A percentile compares a stretch with the other conserved stretches of the same genome.
Conservation (phyloP, 2,888 invertebrate species). For the Malacosoma neustria region DNA sequence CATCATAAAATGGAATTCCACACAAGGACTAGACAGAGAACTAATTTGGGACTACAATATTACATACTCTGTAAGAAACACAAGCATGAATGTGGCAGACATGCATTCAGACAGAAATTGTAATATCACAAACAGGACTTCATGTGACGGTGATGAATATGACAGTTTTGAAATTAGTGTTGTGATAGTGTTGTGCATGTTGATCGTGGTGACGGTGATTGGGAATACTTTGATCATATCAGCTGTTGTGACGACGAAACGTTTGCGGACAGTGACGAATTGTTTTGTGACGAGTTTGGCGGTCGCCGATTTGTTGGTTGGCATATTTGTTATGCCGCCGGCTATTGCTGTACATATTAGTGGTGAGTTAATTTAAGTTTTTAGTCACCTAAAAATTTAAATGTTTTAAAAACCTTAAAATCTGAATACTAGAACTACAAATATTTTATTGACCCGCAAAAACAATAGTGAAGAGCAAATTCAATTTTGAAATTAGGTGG, state of each 20-base stretch:
- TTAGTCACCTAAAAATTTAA: too few species aligned
- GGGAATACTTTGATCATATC: slow-evolving; percentile 94
- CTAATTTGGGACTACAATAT: slow-evolving; percentile 32
- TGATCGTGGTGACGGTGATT: slow-evolving; percentile 83
- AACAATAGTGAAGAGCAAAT: too few species aligned
- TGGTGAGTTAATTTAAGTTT: slow-evolving; percentile 80
- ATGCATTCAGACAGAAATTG: slow-evolving; percentile 16
- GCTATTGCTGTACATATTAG: slow-evolving; percentile 91
- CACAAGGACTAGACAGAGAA: slow-evolving; percentile 32
- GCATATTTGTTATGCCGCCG: slow-evolving; percentile 95
- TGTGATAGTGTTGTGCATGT: slow-evolving; percentile 76
- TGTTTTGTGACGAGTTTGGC: slow-evolving; percentile 97
- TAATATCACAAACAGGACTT: background rate
- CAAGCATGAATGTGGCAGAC: slow-evolving; percentile 20
- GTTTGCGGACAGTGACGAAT: slow-evolving; percentile 94
- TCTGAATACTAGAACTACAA: too few species aligned
- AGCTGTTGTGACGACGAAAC: slow-evolving; percentile 89
- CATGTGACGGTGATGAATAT: slow-evolving; percentile 29
- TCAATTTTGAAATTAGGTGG: too few species aligned
- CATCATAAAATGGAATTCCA: slow-evolving; percentile 50
- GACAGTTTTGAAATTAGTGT: slow-evolving; percentile 73
- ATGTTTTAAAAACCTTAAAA: too few species aligned
- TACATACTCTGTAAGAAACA: slow-evolving; percentile 27
- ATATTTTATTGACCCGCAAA: too few species aligned
- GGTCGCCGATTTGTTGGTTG: slow-evolving; percentile 93